Conservation (phyloP, 2,113 vertebrate species). For the Etheostoma cragini region DNA sequence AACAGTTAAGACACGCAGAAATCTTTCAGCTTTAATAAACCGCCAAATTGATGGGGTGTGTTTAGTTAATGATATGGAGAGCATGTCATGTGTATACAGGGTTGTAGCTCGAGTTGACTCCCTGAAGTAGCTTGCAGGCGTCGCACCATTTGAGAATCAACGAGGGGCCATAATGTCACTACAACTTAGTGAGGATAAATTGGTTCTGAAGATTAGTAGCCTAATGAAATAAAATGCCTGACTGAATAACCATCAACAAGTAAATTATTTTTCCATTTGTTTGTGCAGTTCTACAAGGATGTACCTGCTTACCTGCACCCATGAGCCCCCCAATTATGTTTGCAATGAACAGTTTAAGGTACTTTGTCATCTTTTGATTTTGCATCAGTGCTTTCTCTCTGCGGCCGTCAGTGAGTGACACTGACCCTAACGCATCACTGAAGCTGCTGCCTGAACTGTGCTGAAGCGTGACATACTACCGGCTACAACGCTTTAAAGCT, state of each 20-base stretch:
- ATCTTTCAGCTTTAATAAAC: too few relatives aligned
- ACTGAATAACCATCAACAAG: slow-evolving; percentile 11
- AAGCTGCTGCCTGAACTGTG: slow-evolving; percentile 34
- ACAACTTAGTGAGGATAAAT: slow-evolving; percentile 35
- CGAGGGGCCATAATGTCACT: slow-evolving; percentile 1
- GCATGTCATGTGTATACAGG: too few relatives aligned
- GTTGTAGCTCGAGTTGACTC: too few relatives aligned
- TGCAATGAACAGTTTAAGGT: slow-evolving; percentile 37
- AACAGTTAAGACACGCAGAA: too few relatives aligned
- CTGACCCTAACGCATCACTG: slow-evolving; percentile 37
- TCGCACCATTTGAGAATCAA: slow-evolving; percentile 5
- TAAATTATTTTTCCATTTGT: slow-evolving; percentile 16
- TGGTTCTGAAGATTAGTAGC: slow-evolving; percentile 22
- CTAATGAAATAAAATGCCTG: slow-evolving; percentile 9
- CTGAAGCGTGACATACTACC: slow-evolving; percentile 39
- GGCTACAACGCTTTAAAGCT: slow-evolving; percentile 41
- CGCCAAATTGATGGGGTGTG: too few relatives aligned
- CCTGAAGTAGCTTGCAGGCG: too few relatives aligned
- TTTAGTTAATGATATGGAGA: too few relatives aligned
- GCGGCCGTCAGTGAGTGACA: slow-evolving; percentile 7
- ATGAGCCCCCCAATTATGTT: slow-evolving; percentile 32
- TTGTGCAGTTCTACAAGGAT: slow-evolving; percentile 1
- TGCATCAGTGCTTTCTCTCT: slow-evolving; percentile 39
- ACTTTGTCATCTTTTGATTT: slow-evolving; percentile 48
- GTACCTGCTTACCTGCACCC: slow-evolving; percentile 29